Evolutionary conservation across 2,113 vertebrate species (phyloP).

Genomic region (Poeciliopsis retropinna): DNA sequence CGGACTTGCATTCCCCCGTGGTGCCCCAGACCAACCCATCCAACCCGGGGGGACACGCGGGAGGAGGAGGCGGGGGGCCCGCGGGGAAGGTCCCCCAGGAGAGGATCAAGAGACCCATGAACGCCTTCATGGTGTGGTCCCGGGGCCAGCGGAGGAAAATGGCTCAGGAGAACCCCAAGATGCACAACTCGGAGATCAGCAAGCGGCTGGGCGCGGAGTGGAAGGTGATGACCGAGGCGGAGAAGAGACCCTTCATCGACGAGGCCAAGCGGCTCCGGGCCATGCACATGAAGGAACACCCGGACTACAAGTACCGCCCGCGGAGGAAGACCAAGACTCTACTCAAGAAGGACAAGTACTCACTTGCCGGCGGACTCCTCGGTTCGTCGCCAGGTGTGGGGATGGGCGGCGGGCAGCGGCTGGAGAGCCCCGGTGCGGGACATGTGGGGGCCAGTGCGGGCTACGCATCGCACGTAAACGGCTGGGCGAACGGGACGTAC

Average conservation of each 20-base stretch:
- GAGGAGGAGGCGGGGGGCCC: slow-evolving; percentile 82
- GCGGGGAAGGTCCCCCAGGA: slow-evolving; percentile 89
- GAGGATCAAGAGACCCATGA: slow-evolving; percentile 91
- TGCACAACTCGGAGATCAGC: slow-evolving; percentile 92
- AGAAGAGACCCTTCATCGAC: slow-evolving; percentile 98
- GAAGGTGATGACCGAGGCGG: slow-evolving; percentile 96
- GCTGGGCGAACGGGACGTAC: slow-evolving; percentile 95
- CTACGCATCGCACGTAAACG: slow-evolving; percentile 94
- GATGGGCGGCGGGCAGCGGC: slow-evolving; percentile 86
- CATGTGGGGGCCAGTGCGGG: slow-evolving; percentile 77
- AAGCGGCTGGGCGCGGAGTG: slow-evolving; percentile 88
- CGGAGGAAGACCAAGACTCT: slow-evolving; percentile 96
- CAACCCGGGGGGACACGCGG: slow-evolving; percentile 88
- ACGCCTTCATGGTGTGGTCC: slow-evolving; percentile 92
- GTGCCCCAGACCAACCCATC: slow-evolving; percentile 89
- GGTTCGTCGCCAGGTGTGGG: slow-evolving; percentile 80
- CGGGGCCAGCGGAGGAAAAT: slow-evolving; percentile 87
- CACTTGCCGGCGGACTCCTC: slow-evolving; percentile 88
- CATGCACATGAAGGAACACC: slow-evolving; percentile 99
- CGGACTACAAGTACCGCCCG: slow-evolving; percentile 99
- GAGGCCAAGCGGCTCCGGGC: slow-evolving; percentile 96
- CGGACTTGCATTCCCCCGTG: slow-evolving; percentile 94
- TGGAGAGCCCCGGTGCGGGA: slow-evolving; percentile 91
- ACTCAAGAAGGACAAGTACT: slow-evolving; percentile 98
- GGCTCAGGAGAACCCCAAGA: slow-evolving; percentile 89